Base-by-base conservation (phyloP, 2,797 vertebrate genomes). In the Tolypeutes matacus region DNA sequence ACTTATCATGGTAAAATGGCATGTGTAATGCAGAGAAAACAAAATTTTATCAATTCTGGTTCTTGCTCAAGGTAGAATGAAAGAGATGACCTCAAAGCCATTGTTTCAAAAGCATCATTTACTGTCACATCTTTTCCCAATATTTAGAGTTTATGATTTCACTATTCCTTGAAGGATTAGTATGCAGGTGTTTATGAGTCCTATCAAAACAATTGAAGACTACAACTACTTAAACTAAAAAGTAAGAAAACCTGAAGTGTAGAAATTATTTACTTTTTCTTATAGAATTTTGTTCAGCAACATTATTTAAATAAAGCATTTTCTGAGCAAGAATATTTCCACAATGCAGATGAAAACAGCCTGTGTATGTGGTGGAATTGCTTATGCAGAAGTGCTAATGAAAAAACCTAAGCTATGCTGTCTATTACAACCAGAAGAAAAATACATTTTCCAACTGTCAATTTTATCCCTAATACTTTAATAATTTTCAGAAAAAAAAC, bases 271-370 rank as follows among this genome's bases (percentile, higher is more conserved):
- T 92, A 18, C 21, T 62, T 73, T 87, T 86, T 92, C 39, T 23
- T 70, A 3, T 51, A 46, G 31, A 53, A 20, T 91, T n/a, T 76
- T 29, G 12, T 46, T 90, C 67, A 53, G 46, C 73, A 21, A 62
- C 31, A 25, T 23, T 42, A 60, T 0, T 78, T 86, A 69, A 20
- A 73, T n/a, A 23, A 83, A 23, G 18, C 8, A 49, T 73, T 81
- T 89, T 85, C 51, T 73, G 29, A 83, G 8, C 25, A 81, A 75
- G 14, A 92, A 53, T 78, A 86, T 83, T 91, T 89, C 34, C 34
- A 73, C 3, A 76, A 67, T 29, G 82, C 25, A 31, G 0, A 2
- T 60, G 13, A 78, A 85, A 86, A 88, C 17, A 12, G 20, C 5
- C 85, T 62, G 10, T 36, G 5, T 3, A n/a, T 53, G 84, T 12